Base-by-base conservation (phyloP, 2,797 vertebrate genomes). In the Sebastes taczanowskii region DNA sequence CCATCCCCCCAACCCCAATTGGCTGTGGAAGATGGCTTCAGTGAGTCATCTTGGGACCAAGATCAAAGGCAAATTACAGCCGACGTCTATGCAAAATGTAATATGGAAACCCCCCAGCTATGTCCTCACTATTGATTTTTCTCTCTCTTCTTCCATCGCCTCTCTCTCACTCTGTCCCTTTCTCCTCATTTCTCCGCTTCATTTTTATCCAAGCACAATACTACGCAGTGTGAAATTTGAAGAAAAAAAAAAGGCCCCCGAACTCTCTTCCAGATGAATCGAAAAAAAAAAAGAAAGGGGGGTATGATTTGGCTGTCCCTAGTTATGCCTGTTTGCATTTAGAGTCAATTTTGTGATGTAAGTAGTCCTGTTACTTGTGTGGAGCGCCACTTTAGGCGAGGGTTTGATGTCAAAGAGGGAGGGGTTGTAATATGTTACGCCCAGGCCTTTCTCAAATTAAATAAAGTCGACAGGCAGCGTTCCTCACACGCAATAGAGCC, bases 41-140 rank as follows among this genome's bases (percentile, higher is more conserved):
- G 93, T 95, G 95, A 95, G 94, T 96, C 95, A 95, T 95, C 94
- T 93, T 94, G 94, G 94, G 94, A 94, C 92, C 78, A 89, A 95
- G 95, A 96, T 96, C 95, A 96, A 96, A 96, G 95, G 88, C 90
- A 95, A 95, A 96, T 96, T 96, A 96, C 92, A 93, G 93, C 93
- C 92, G 92, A 96, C 93, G 94, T 96, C 95, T 95, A 95, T 96
- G 95, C 95, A 95, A 94, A 96, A 96, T 95, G 94, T 95, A 95
- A 96, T 95, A 94, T 95, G 94, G 93, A 94, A 95, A 94, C 92
- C 94, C 94, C 93, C 94, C 89, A 95, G 95, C 94, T 88, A 95
- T 93, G 90, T 93, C 93, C 92, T 93, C 92, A 83, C 90, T 95
- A 95, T 96, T 95, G 94, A 95, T 95, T 95, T 92, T 92, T 88